These are phyloP conservation scores for Neolamprologus tretocephalus DNA, from an alignment of 2,113 vertebrate genomes.

Conservation along the genomic window DNA sequence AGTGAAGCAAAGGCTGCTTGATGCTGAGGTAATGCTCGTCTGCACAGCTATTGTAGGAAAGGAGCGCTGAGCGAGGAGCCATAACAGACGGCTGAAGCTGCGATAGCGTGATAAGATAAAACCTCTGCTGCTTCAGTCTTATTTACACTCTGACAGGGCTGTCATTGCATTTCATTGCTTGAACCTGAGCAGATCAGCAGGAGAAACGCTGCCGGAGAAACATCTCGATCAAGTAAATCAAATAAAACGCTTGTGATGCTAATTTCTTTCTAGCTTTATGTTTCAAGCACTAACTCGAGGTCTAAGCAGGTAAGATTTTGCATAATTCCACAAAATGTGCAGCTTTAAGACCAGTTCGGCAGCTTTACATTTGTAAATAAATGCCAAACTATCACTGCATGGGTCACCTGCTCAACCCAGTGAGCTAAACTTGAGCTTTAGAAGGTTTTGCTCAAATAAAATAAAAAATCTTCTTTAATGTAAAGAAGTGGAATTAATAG, in stretches of 20 bases:
- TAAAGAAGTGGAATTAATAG: not conserved
- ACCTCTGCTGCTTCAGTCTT: not conserved
- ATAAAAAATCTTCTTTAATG: not conserved
- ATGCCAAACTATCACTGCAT: not conserved
- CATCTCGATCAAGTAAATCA: not conserved
- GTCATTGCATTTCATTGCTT: not conserved
- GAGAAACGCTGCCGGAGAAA: not conserved
- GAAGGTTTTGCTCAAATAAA: not conserved
- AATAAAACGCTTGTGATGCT: accelerated
- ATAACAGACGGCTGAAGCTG: not conserved
- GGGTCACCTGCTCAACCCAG: not conserved
- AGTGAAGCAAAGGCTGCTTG: not conserved
- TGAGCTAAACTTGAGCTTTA: not conserved
- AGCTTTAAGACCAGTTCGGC: accelerated
- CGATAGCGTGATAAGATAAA: not conserved
- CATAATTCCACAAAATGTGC: not conserved
- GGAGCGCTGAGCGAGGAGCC: not conserved
- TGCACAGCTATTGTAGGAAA: not conserved
- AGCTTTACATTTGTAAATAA: not conserved
- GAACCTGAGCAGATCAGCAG: not conserved
- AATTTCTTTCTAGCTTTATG: not conserved
- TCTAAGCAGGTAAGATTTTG: not conserved
- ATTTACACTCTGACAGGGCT: not conserved
- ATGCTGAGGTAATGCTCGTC: not conserved
- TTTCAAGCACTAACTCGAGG: not conserved